Percentiles rank a stretch among this genome's conserved stretches.
Evolutionary conservation across 2,888 invertebrate genomes (phyloP).

Genomic region (Rhabditophanes sp.): DNA sequence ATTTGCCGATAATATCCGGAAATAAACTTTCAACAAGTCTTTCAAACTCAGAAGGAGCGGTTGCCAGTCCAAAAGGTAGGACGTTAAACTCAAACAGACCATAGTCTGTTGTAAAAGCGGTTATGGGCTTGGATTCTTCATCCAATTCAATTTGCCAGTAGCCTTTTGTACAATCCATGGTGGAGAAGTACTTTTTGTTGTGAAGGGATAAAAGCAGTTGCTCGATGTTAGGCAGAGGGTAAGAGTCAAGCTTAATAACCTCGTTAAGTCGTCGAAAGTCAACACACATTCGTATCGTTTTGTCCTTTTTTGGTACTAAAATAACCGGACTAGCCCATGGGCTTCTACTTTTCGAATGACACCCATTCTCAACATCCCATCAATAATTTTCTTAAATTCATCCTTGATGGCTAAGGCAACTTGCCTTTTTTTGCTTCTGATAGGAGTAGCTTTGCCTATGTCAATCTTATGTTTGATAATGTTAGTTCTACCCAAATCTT

Average conservation of each 20-base stretch:
- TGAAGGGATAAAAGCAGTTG: constrained; percentile 10
- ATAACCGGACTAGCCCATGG: constrained; percentile 44
- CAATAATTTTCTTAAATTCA: too few species aligned
- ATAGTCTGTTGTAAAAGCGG: constrained; percentile 17
- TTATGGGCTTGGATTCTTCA: constrained; percentile 13
- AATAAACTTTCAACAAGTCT: constrained; percentile 16
- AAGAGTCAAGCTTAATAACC: constrained; percentile 12
- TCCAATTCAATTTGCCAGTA: constrained; percentile 22
- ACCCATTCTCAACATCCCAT: too few species aligned
- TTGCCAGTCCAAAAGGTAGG: constrained; percentile 26
- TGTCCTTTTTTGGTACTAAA: constrained; percentile 42
- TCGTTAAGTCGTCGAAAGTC: constrained; percentile 21
- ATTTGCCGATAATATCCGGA: constrained; percentile 6
- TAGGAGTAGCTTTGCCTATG: too few species aligned
- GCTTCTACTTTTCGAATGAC: too few species aligned
- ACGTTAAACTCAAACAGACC: constrained; percentile 22
- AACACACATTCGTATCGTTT: constrained; percentile 15
- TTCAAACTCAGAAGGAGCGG: constrained; percentile 27
- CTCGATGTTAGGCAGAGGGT: constrained; percentile 19
- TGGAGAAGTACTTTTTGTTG: constrained; percentile 11
- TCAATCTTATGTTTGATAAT: too few species aligned
- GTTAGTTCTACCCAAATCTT: too few species aligned
- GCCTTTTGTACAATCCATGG: constrained; percentile 17
- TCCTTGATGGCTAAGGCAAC: too few species aligned
- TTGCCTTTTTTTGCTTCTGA: too few species aligned